Percentiles rank a stretch among this genome's conserved stretches.
Evolutionary conservation across 2,797 vertebrate species (phyloP).

Genomic region (Psittacula derbiana): DNA sequence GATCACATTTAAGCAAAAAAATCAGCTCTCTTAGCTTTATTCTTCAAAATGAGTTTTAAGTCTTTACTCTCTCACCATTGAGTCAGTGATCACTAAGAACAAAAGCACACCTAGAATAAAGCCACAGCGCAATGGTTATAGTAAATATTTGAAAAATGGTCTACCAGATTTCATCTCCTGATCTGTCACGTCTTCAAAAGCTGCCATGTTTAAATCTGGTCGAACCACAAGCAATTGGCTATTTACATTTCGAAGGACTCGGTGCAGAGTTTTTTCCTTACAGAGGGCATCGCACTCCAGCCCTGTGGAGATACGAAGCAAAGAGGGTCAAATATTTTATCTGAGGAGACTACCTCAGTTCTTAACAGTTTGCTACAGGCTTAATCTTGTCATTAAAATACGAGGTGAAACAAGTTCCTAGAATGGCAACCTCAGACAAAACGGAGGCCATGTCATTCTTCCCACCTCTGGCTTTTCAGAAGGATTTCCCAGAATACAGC

Average conservation of each 20-base stretch:
- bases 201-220: background rate
- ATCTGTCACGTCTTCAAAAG: slow-evolving; percentile 44
- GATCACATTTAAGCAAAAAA: background rate
- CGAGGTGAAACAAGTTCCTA: background rate
- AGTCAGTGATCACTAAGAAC: background rate
- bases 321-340: background rate
- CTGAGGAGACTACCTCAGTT: background rate
- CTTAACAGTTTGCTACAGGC: background rate
- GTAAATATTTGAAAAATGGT: background rate
- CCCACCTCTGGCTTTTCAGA: background rate
- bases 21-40: background rate
- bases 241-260: slow-evolving; percentile 17
- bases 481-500: background rate
- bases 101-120: background rate
- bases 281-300: slow-evolving; percentile 53
- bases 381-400: background rate
- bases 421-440: background rate
- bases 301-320: background rate
- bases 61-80: background rate
- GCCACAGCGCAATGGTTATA: background rate
- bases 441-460: background rate
- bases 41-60: background rate
- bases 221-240: slow-evolving; percentile 53
- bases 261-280: background rate
- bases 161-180: slow-evolving; percentile 55